Base-by-base conservation (phyloP, 2,113 vertebrate genomes). In the Pelecanus crispus region DNA sequence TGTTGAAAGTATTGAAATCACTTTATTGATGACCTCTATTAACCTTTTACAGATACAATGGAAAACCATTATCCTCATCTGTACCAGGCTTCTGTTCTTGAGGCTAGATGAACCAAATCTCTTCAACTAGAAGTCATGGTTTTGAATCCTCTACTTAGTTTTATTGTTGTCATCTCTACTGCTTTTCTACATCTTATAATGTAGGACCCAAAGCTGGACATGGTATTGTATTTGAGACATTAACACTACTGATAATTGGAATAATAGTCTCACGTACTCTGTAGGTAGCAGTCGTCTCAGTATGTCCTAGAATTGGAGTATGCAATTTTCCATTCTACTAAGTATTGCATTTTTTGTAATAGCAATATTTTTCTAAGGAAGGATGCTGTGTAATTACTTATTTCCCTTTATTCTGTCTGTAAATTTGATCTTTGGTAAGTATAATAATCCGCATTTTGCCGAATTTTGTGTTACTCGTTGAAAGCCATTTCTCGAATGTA, bases 181-280 rank as follows among this genome's bases (percentile, higher is more conserved):
- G 13, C 6, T 50, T 88, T 85, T 74, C 34, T 80, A 3, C 17
- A 47, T 68, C 13, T 22, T 70, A 10, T 20, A 50, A 25, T 31
- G 3, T 8, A 66, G 13, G 21, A 56, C 2, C 2, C 13, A 74
- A 78, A 90, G 24, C 2, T 87, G 49, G 32, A 52, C 29, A 61
- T 59, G 12, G 26, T 49, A 38, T 49, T 40, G 32, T 40, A 7
- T 52, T 13, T 63, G 38, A 83, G 65, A 38, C 20, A 20, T 52
- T 58, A 58, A 52, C 9, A 58, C 4, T 75, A 26, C 5, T 55
- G 42, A 26, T 59, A 45, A 67, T 7, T 40, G 21, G 13, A 47
- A 28, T n/a, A 63, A 36, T 19, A 38, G 17, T 59, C 24, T 49
- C 12, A 21, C 0, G 0, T 44, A 34, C 6, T 66, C 18, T n/a